A percentile compares a stretch with the other conserved stretches of the same genome.
phyloP scores from a whole-genome alignment of 2,888 invertebrate species.

The Protonemura montana region DNA sequence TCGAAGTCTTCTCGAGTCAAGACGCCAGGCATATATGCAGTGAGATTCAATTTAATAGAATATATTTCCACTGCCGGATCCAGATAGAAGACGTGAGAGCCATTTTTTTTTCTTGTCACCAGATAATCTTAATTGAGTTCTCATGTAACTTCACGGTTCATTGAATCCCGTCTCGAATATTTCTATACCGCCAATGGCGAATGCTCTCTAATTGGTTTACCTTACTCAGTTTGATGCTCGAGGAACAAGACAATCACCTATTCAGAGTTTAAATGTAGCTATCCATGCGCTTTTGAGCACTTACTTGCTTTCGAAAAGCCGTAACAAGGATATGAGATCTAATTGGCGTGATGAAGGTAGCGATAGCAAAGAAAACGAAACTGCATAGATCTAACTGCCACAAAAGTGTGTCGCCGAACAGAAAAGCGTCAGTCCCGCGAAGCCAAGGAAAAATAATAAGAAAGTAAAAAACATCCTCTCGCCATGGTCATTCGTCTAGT shows the following conservation, averaged over 20 bases:
- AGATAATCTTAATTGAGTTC: constrained; percentile 12
- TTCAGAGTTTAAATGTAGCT: neutral
- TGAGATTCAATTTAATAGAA: constrained; percentile 4
- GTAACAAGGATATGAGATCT: neutral
- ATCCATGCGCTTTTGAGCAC: neutral
- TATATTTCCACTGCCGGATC: neutral
- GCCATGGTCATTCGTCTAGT: too few relatives aligned
- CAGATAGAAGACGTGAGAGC: neutral
- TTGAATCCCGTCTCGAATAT: neutral
- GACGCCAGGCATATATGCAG: neutral
- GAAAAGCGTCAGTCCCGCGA: neutral
- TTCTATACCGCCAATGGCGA: neutral
- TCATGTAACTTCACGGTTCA: neutral
- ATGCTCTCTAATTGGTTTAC: neutral
- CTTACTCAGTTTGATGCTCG: neutral
- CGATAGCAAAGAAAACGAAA: neutral
- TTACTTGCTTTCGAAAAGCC: neutral
- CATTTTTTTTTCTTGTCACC: neutral
- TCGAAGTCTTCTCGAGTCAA: neutral
- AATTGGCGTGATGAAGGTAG: neutral
- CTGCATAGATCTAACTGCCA: neutral
- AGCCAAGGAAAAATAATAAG: too few relatives aligned
- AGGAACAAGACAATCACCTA: neutral
- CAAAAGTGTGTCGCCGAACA: neutral
- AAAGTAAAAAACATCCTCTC: too few relatives aligned